Base-by-base conservation (phyloP, 92 coral and sea anemone genomes). In the Anthopleura xanthogrammica region DNA sequence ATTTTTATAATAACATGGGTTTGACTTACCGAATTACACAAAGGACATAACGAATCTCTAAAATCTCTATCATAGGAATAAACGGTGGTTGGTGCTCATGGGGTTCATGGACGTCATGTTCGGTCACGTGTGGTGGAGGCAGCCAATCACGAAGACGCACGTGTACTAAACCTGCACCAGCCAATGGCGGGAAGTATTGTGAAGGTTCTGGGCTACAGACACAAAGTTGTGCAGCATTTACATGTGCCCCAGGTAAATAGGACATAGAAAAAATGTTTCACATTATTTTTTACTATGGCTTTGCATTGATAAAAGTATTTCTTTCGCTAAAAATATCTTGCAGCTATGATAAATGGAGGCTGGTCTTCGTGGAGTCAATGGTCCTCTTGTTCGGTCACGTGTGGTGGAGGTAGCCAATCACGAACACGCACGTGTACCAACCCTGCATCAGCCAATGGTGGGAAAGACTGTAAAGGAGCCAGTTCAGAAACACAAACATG, bases 311-410 rank as follows among this genome's bases (percentile, higher is more conserved):
- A 14, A 54, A 54, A 54, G 58, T 11, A 54, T 54, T 54, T 54
- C 2, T 54, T 54, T 54, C 16, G 0, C 7, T 12, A 6, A 11
- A 12, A 54, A 54, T 11, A 12, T 19, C 22, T 62, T 62, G 62
- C 22, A 82, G 77, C 7, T 72, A 54, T 6, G 14, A 76, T 55
- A 71, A 60, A 79, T 57, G 88, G 88, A 16, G 40, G 65, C 7
- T 85, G 88, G 88, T 85, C 85, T 42, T 23, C 17, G 4, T 85
- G 88, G 88, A 41, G 12, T 24, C 24, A 68, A 24, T 87, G 90
- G 90, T 12, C 23, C 22, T 60, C 68, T 24, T 86, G 89, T 72
- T 58, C 83, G 23, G 52, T 41, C 22, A 74, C 85, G 36, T 86
- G 89, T 23, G 81, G 85, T 7, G 85, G 85, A 36, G 89, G 89